These are phyloP conservation scores for Pantelozetes paolii DNA, from an alignment of 2,888 invertebrate genomes.

Conservation along the genomic window DNA sequence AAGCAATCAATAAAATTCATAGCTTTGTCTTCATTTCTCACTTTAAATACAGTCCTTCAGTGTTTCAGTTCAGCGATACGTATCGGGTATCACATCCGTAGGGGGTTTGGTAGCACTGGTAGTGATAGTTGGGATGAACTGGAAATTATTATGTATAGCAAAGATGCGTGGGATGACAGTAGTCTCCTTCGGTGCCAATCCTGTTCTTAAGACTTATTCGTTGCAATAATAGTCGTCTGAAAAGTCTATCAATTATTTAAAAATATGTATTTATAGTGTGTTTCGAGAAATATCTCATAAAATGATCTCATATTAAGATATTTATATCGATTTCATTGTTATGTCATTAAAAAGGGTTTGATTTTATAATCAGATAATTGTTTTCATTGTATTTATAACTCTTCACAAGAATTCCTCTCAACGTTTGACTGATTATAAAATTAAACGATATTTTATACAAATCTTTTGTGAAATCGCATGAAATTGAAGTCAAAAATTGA, in stretches of 20 bases:
- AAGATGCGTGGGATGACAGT: not conserved
- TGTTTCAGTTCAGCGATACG: not conserved
- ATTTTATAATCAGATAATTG: not conserved
- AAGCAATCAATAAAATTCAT: not conserved
- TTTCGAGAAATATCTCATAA: not conserved
- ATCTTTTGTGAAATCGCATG: no score
- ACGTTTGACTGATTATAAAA: no score
- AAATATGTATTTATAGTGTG: no score
- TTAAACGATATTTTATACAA: no score
- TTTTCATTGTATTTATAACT: not conserved
- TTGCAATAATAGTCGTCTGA: no score
- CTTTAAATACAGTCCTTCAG: not conserved
- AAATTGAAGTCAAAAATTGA: no score
- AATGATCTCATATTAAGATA: not conserved
- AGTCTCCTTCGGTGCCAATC: not conserved
- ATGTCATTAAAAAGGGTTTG: not conserved
- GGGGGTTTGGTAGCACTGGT: no score
- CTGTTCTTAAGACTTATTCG: no score
- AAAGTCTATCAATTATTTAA: no score
- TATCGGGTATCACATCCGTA: not conserved
- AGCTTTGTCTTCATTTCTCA: not conserved
- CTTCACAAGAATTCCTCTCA: no score
- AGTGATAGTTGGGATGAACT: constrained; percentile 1
- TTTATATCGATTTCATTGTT: not conserved
- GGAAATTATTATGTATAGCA: not conserved